phyloP scores from a whole-genome alignment of 2,113 vertebrate genomes.

The Clupea harengus region DNA sequence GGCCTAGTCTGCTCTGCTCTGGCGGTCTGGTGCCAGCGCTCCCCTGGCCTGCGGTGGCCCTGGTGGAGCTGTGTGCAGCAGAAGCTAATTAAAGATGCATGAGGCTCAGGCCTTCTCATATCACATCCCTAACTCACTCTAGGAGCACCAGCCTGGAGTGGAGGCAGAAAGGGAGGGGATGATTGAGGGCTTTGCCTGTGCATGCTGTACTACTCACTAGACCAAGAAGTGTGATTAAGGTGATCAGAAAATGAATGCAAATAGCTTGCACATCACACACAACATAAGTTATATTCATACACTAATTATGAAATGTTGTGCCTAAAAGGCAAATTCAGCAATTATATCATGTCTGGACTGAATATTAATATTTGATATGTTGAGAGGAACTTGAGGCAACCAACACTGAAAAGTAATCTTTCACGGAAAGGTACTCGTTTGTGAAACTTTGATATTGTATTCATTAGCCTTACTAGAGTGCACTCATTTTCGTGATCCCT shows the following conservation, averaged over 20 bases:
- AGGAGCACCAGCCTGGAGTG: constrained; percentile 27
- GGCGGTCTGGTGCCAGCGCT: constrained; percentile 43
- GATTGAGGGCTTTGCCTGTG: background rate
- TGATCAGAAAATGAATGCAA: background rate
- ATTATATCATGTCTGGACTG: background rate
- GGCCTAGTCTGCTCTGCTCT: constrained; percentile 1
- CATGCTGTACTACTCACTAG: background rate
- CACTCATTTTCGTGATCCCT: background rate
- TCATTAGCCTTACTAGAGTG: no score
- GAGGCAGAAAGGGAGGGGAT: background rate
- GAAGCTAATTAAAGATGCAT: constrained; percentile 75
- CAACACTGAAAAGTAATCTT: background rate
- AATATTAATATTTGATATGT: background rate
- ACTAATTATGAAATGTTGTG: background rate
- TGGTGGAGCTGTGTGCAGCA: constrained; percentile 61
- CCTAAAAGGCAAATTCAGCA: background rate
- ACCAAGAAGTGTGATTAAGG: background rate
- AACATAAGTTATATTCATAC: background rate
- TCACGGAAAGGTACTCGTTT: background rate
- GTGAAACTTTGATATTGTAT: background rate
- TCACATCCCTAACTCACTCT: constrained; percentile 40
- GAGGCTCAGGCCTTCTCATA: constrained; percentile 57
- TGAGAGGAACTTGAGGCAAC: background rate
- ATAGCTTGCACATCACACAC: background rate
- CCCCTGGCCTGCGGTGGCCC: constrained; percentile 48